Percentiles rank a stretch among this genome's conserved stretches.
Conservation (phyloP, 2,888 invertebrate species). For the Pogonocherus hispidulus region DNA sequence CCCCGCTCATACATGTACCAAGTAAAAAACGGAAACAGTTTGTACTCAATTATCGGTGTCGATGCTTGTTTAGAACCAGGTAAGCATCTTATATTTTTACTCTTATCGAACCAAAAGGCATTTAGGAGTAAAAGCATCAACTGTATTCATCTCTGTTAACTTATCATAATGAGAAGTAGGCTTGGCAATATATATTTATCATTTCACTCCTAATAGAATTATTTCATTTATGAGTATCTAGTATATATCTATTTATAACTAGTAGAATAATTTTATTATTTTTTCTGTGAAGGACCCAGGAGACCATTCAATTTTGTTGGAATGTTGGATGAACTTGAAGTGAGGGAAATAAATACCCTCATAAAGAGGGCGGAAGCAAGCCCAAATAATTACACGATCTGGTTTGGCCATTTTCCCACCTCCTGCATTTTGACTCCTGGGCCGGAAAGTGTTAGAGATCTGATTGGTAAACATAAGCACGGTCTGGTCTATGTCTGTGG, state of each 20-base stretch:
- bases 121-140: too few species aligned
- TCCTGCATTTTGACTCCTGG: constrained; percentile 82
- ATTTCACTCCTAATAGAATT: too few species aligned
- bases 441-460: constrained; percentile 70
- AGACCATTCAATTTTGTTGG: constrained; percentile 95
- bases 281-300: constrained; percentile 69
- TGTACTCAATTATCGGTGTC: constrained; percentile 86
- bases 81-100: constrained; percentile 7
- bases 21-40: constrained; percentile 72
- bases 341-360: constrained; percentile 72
- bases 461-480: constrained; percentile 74
- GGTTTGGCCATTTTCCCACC: constrained; percentile 94
- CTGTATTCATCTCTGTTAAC: too few species aligned
- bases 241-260: too few species aligned
- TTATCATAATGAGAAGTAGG: too few species aligned
- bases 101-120: too few species aligned
- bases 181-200: too few species aligned
- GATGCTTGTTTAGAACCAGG: constrained; percentile 92
- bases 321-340: constrained; percentile 74
- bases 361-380: constrained; percentile 71
- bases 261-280: too few species aligned
- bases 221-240: too few species aligned
- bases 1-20: constrained; percentile 82
- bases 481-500: constrained; percentile 89
- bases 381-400: constrained; percentile 76